phyloP scores from a whole-genome alignment of 2,113 vertebrate species.

The Eretmochelys imbricata region DNA sequence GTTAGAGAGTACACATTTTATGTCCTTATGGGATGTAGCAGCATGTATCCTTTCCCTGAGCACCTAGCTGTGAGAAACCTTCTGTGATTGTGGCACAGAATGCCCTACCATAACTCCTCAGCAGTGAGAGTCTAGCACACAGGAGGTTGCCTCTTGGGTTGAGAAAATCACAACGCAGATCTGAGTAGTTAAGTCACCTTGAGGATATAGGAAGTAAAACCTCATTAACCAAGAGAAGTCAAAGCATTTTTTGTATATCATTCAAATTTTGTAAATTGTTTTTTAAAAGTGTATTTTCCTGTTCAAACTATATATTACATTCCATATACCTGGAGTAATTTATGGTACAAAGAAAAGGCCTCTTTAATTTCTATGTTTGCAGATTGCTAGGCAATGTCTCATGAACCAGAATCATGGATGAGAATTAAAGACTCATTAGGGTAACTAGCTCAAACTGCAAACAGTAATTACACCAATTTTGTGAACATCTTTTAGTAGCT shows the following conservation, averaged over 20 bases:
- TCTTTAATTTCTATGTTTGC: not conserved
- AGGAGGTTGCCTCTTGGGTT: not conserved
- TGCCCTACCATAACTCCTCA: not conserved
- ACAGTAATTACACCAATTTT: not conserved
- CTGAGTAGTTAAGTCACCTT: not conserved
- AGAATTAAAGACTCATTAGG: not conserved
- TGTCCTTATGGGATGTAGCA: fast-evolving
- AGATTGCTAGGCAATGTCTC: not conserved
- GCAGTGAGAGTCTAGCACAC: not conserved
- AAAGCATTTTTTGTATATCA: not conserved
- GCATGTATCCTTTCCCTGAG: fast-evolving
- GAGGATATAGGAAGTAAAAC: not conserved
- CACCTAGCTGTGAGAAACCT: not conserved
- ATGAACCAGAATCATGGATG: not conserved
- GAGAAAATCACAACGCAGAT: not conserved
- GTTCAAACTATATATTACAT: not conserved
- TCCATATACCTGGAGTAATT: not conserved
- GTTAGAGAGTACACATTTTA: not conserved
- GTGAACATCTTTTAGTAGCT: not conserved
- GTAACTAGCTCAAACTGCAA: not conserved
- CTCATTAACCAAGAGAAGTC: not conserved
- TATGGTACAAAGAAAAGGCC: not conserved
- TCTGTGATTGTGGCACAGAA: not conserved
- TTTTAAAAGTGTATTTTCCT: not conserved
- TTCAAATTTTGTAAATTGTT: not conserved